These are phyloP conservation scores for Microctonus hyperodae DNA, from an alignment of 2,888 invertebrate species.

Conservation along the genomic window DNA sequence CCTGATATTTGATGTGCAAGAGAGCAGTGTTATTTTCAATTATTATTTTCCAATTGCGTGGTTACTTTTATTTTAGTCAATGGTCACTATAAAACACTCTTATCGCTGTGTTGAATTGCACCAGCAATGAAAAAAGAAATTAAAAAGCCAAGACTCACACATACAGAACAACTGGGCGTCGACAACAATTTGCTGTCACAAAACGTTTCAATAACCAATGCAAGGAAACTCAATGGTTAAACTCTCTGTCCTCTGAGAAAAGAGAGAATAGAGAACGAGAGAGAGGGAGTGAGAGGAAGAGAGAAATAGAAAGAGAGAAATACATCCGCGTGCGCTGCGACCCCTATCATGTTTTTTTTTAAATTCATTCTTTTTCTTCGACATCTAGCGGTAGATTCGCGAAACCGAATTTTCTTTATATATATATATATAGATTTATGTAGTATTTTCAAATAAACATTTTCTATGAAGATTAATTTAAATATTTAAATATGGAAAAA, in stretches of 20 bases:
- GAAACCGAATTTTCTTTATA: too few relatives aligned
- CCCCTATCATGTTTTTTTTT: background rate
- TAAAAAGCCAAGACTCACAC: slow-evolving; percentile 51
- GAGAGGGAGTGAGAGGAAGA: too few relatives aligned
- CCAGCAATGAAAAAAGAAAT: slow-evolving; percentile 36
- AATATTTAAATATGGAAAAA: too few relatives aligned
- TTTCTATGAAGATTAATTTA: too few relatives aligned
- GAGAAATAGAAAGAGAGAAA: too few relatives aligned
- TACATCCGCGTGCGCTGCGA: background rate
- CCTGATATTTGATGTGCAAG: slow-evolving; percentile 9
- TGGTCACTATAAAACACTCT: background rate
- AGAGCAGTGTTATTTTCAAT: slow-evolving; percentile 5
- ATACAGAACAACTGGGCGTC: slow-evolving; percentile 55
- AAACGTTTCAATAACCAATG: slow-evolving; percentile 41
- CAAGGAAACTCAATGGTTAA: slow-evolving; percentile 36
- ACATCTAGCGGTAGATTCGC: too few relatives aligned
- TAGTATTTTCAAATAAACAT: too few relatives aligned
- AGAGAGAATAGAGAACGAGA: too few relatives aligned
- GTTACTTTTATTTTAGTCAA: background rate
- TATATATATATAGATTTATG: too few relatives aligned
- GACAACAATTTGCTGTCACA: slow-evolving; percentile 54
- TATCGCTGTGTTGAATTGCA: slow-evolving; percentile 16
- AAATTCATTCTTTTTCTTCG: too few relatives aligned
- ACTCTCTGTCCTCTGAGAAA: background rate
- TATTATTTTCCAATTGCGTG: slow-evolving; percentile 2